phyloP scores from a whole-genome alignment of 2,888 invertebrate species.

The Drosophila pseudotalamancana region DNA sequence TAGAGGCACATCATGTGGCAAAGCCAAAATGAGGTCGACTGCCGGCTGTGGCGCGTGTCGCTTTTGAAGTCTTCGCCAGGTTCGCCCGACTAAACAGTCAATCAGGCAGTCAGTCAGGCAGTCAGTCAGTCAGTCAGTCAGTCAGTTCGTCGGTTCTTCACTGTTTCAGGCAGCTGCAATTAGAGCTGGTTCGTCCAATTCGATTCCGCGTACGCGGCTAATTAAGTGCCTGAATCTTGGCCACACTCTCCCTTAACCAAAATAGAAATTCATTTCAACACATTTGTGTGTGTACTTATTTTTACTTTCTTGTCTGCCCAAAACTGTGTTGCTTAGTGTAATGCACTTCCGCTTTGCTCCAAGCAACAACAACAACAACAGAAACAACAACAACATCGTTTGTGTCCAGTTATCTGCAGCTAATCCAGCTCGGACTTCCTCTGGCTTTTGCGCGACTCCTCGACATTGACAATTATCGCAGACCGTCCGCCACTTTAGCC shows the following conservation, averaged over 20 bases:
- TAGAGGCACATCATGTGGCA: constrained; percentile 49
- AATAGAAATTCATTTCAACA: constrained; percentile 72
- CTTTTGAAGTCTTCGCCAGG: constrained; percentile 64
- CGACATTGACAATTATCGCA: constrained; percentile 61
- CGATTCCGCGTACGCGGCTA: constrained; percentile 63
- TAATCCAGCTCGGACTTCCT: constrained; percentile 43
- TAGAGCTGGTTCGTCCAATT: constrained; percentile 50
- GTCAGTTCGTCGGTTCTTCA: neutral
- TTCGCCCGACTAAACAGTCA: neutral
- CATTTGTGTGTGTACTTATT: constrained; percentile 13
- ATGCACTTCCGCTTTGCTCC: constrained; percentile 46
- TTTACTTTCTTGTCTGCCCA: neutral
- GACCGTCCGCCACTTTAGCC: constrained; percentile 27
- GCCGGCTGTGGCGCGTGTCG: constrained; percentile 29
- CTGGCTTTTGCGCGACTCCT: neutral
- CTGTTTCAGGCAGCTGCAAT: constrained; percentile 58
- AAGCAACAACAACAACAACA: constrained; percentile 29
- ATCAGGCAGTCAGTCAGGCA: neutral
- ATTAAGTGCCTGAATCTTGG: constrained; percentile 77
- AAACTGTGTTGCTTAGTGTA: constrained; percentile 8
- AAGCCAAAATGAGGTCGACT: constrained; percentile 64
- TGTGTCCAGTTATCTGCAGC: constrained; percentile 54
- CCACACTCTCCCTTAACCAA: constrained; percentile 48
- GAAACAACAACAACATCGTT: constrained; percentile 14
- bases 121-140: neutral